phyloP scores from a whole-genome alignment of 2,888 invertebrate species.

The Gibbula magus region DNA sequence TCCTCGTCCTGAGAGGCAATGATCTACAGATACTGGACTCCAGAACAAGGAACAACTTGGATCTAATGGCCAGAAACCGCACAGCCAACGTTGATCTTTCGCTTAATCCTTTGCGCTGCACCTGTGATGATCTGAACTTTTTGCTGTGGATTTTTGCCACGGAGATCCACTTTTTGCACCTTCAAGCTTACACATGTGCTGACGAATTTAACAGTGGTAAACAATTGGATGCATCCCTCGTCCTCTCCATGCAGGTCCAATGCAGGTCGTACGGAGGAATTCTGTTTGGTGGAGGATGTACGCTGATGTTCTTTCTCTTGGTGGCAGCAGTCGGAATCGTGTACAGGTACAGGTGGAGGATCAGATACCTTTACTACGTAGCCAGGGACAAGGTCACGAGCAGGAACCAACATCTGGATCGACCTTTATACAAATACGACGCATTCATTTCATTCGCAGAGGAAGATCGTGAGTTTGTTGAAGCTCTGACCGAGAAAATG shows the following conservation, averaged over 20 bases:
- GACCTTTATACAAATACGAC: neutral
- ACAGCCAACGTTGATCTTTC: neutral
- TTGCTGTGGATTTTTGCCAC: neutral
- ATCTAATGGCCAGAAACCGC: neutral
- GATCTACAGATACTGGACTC: neutral
- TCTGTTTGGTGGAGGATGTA: neutral
- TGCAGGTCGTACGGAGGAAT: neutral
- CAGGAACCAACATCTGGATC: neutral
- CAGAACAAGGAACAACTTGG: neutral
- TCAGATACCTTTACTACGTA: neutral
- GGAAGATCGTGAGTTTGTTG: neutral
- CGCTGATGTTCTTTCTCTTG: neutral
- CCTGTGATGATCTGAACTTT: neutral
- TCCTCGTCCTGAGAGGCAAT: neutral
- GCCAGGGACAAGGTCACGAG: neutral
- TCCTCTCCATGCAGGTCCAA: neutral
- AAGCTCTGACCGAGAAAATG: neutral
- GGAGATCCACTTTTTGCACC: neutral
- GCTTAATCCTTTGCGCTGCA: neutral
- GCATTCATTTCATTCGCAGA: neutral
- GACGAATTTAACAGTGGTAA: neutral
- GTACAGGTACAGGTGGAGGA: neutral
- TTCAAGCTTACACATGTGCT: neutral
- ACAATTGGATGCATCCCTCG: neutral
- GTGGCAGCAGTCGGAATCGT: neutral